Conservation (phyloP, 2,113 vertebrate species). For the Camelus dromedarius region DNA sequence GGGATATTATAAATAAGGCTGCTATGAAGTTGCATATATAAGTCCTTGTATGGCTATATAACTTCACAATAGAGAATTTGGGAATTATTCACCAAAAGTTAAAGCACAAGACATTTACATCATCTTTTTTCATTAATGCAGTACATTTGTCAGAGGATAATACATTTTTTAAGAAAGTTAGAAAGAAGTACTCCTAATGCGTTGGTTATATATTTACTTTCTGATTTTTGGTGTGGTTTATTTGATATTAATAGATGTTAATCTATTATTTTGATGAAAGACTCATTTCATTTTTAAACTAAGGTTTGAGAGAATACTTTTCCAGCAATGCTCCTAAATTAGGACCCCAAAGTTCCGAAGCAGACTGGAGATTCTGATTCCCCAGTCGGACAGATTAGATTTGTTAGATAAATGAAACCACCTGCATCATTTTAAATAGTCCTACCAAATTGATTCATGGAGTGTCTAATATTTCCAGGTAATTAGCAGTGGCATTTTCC, state of each 20-base stretch:
- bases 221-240: not conserved
- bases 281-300: slow-evolving; percentile 8
- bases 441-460: slow-evolving; percentile 69
- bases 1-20: not conserved
- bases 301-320: slow-evolving; percentile 12
- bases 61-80: not conserved
- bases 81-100: not conserved
- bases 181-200: not conserved
- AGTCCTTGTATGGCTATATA: not conserved
- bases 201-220: not conserved
- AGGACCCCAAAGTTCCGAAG: slow-evolving; percentile 27
- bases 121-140: not conserved
- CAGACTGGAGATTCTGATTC: slow-evolving; percentile 45
- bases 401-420: slow-evolving; percentile 72
- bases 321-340: not conserved
- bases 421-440: slow-evolving; percentile 69
- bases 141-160: not conserved
- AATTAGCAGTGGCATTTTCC: slow-evolving; percentile 82
- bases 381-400: slow-evolving; percentile 33
- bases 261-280: not conserved
- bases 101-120: not conserved
- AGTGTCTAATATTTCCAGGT: slow-evolving; percentile 75
- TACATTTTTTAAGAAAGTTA: not conserved
- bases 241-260: not conserved
- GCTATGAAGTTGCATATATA: not conserved